phyloP scores from a whole-genome alignment of 2,797 vertebrate genomes.

The Aldrovandia affinis region DNA sequence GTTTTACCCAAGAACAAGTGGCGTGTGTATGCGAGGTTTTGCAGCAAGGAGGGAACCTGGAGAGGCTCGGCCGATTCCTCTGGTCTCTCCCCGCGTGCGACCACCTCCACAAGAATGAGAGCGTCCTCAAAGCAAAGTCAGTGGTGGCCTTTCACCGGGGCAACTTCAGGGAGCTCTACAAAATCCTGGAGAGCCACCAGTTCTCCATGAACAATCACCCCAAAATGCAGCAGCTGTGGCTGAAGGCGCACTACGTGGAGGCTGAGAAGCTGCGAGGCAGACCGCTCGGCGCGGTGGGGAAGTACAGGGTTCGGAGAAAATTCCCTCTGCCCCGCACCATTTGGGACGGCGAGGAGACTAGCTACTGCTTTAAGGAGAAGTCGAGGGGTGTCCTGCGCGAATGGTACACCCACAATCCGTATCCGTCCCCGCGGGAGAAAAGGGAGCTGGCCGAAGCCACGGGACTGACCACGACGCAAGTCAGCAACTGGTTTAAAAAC shows the following conservation, averaged over 20 bases:
- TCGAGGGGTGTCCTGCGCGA: conserved; percentile 78
- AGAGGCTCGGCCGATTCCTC: conserved; percentile 80
- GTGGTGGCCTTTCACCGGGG: conserved; percentile 81
- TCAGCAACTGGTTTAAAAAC: conserved; percentile 86
- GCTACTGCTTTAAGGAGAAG: conserved; percentile 86
- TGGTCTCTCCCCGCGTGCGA: conserved; percentile 85
- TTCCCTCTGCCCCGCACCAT: conserved; percentile 79
- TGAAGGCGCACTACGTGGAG: conserved; percentile 81
- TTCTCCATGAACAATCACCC: conserved; percentile 80
- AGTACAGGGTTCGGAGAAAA: conserved; percentile 80
- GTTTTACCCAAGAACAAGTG: conserved; percentile 86
- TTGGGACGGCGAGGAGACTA: conserved; percentile 83
- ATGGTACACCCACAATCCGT: conserved; percentile 78
- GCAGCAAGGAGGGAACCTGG: conserved; percentile 83
- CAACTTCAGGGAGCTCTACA: conserved; percentile 82
- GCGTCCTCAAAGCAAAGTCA: conserved; percentile 82
- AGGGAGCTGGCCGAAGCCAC: conserved; percentile 69
- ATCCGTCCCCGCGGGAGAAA: conserved; percentile 75
- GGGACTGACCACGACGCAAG: conserved; percentile 70
- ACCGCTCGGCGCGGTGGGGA: conserved; percentile 79
- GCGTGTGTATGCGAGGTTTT: conserved; percentile 85
- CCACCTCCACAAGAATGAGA: conserved; percentile 85
- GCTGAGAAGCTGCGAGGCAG: conserved; percentile 79
- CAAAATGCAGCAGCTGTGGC: conserved; percentile 80
- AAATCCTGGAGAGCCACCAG: conserved; percentile 80